Evolutionary conservation across 1,140 invertebrate species (phyloP), one percentile per base, ranked within the genome.

Genomic region (Hyposmocoma kahamanoa): DNA sequence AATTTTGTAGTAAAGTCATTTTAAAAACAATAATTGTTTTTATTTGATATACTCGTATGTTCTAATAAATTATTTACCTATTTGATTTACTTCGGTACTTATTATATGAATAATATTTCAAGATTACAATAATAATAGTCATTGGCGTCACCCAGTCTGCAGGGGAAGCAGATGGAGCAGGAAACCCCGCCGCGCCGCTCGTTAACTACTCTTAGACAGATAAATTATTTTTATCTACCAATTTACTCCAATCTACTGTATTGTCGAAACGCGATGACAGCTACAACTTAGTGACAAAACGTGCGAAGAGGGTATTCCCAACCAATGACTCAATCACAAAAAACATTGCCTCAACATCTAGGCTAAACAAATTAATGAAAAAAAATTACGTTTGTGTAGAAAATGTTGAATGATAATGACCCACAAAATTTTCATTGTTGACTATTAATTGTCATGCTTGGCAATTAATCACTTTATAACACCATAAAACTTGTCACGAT

Each of bases 221-320:
- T 83, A 74, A 76, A 79, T 84, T 80, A 80, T 78, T 81, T 77
- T 77, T 77, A 79, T 83, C 68, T 73, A 63, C 67, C 75, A 76
- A 76, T 78, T 84, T 80, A 78, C 77, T 69, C 75, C 74, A 76
- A 78, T 80, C 70, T 68, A 60, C 53, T 62, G 57, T 67, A 74
- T 76, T 80, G 72, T 72, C 49, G 55, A 63, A 53, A 53, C 45
- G 42, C 58, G 64, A 63, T 63, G 72, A 75, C 72, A 73, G 62
- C 55, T 61, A 66, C 67, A 66, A 48, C 67, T 70, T 64, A 72
- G 59, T 47, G 46, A 63, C 56, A 62, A 62, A 53, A 38, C 38
- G 32, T 56, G 53, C 36, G 43, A 26, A 28, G 45, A 24, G 17
- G 36, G 20, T 18, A 41, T 36, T 36, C 32, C 32, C 32, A 36